These are phyloP conservation scores for Crotalus viridis DNA, from an alignment of 2,113 vertebrate species.

Conservation along the genomic window DNA sequence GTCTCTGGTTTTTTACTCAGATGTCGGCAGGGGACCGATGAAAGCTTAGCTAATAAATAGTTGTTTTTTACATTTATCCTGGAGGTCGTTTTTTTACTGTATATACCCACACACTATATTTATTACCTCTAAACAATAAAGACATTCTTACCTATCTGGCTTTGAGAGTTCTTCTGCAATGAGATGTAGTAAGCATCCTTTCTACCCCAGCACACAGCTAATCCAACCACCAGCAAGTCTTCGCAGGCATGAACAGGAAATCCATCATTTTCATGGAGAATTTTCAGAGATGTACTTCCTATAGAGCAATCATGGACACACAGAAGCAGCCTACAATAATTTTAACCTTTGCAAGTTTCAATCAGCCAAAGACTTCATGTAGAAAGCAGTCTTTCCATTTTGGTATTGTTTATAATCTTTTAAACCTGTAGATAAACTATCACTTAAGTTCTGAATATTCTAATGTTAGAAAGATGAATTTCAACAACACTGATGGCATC, in stretches of 20 bases:
- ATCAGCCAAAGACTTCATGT: background rate
- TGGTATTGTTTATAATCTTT: background rate
- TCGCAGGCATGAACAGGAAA: slow-evolving; percentile 79
- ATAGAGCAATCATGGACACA: slow-evolving; percentile 25
- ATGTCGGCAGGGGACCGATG: too few species aligned
- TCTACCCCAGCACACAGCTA: slow-evolving; percentile 92
- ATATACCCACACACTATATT: background rate
- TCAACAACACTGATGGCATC: background rate
- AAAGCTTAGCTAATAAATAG: too few species aligned
- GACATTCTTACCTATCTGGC: slow-evolving; percentile 74
- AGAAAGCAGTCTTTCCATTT: background rate
- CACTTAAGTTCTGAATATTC: background rate
- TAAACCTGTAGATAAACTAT: background rate
- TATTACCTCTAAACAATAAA: background rate
- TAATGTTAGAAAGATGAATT: background rate
- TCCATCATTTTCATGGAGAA: slow-evolving; percentile 66
- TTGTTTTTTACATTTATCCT: too few species aligned
- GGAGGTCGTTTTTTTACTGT: too few species aligned
- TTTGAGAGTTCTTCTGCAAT: slow-evolving; percentile 78
- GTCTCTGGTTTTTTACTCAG: too few species aligned
- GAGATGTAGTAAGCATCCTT: slow-evolving; percentile 94
- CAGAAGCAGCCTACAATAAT: slow-evolving; percentile 25
- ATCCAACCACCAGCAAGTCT: slow-evolving; percentile 80
- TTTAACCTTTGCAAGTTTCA: background rate
- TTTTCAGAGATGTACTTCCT: slow-evolving; percentile 56